phyloP scores from a whole-genome alignment of 2,113 vertebrate genomes.

The Lipotes vexillifer region DNA sequence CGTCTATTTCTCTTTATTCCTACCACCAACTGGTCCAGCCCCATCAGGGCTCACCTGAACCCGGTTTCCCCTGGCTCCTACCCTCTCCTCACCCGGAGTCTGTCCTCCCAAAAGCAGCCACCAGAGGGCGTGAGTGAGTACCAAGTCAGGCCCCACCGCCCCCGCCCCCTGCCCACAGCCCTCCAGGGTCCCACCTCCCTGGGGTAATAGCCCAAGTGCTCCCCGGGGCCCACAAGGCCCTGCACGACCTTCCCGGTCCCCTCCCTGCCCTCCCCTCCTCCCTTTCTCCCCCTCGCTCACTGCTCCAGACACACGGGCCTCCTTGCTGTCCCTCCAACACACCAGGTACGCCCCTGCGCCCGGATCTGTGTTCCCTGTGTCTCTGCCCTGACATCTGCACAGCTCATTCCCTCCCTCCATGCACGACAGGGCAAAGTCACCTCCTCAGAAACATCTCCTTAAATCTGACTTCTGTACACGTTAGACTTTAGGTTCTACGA shows the following conservation, averaged over 20 bases:
- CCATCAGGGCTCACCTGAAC: no score
- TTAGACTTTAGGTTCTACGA: background rate
- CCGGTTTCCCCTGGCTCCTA: background rate
- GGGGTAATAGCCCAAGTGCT: background rate
- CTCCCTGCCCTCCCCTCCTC: background rate
- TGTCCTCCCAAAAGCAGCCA: background rate
- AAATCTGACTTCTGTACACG: background rate
- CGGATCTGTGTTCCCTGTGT: background rate
- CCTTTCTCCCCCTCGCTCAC: background rate
- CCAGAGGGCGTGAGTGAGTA: background rate
- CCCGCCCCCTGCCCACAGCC: background rate
- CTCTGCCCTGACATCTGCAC: background rate
- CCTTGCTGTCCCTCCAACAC: background rate
- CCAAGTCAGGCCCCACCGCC: background rate
- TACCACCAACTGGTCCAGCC: background rate
- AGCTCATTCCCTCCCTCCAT: background rate
- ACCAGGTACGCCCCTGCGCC: background rate
- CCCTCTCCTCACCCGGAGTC: background rate
- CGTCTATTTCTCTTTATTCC: background rate
- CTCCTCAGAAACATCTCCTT: background rate
- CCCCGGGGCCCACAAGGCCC: background rate
- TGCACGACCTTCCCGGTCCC: background rate
- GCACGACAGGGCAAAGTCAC: background rate
- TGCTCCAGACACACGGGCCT: background rate
- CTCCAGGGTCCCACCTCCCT: background rate